Evolutionary conservation across 1,140 invertebrate genomes (phyloP).

Genomic region (Penaeus japonicus): DNA sequence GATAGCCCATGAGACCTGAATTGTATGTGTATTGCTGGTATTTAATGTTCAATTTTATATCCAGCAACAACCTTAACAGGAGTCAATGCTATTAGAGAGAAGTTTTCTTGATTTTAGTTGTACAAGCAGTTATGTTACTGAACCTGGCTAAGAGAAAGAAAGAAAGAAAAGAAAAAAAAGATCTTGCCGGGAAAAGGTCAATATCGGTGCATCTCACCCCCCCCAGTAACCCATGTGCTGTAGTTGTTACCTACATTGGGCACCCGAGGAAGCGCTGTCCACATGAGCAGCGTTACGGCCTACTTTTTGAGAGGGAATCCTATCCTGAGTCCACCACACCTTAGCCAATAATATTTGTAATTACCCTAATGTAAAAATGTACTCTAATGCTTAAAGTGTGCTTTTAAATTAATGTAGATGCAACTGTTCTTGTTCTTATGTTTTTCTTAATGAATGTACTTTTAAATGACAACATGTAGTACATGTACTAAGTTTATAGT

Average conservation of each 20-base stretch:
- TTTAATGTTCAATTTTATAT: not conserved
- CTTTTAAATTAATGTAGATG: slow-evolving; percentile 59
- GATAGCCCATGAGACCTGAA: not conserved
- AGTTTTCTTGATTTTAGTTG: too few species aligned
- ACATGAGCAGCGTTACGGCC: slow-evolving; percentile 26
- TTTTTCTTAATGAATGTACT: slow-evolving; percentile 59
- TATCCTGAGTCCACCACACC: slow-evolving; percentile 46
- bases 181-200: not conserved
- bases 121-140: too few species aligned
- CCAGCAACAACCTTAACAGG: not conserved
- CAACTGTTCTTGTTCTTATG: slow-evolving; percentile 58
- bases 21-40: not conserved
- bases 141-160: not conserved
- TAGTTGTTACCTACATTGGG: not conserved
- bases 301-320: slow-evolving; percentile 29
- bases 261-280: not conserved
- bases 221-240: too few species aligned
- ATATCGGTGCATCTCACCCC: too few species aligned
- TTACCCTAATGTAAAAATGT: slow-evolving; percentile 58
- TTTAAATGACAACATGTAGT: slow-evolving; percentile 59
- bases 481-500: slow-evolving; percentile 59
- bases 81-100: not conserved
- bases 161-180: not conserved
- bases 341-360: slow-evolving; percentile 57
- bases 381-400: slow-evolving; percentile 59